Percentiles rank a stretch among this genome's conserved stretches.
phyloP scores from a whole-genome alignment of 2,113 vertebrate species.

The Varanus salvator region DNA sequence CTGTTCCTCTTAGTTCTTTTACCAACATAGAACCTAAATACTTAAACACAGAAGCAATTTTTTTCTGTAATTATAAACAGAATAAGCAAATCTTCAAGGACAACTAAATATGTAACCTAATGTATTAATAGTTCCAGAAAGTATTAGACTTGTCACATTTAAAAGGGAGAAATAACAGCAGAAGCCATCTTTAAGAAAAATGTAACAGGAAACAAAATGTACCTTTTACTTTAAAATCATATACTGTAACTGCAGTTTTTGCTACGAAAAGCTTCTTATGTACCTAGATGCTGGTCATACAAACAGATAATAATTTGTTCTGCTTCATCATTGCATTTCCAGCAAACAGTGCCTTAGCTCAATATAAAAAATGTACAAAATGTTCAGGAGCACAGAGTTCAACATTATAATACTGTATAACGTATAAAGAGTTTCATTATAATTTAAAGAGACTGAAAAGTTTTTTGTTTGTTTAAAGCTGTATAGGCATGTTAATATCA shows the following conservation, averaged over 20 bases:
- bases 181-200: constrained; percentile 57
- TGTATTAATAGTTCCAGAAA: constrained; percentile 22
- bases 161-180: constrained; percentile 45
- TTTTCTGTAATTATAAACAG: constrained; percentile 36
- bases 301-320: background rate
- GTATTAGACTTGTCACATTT: constrained; percentile 39
- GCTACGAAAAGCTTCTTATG: constrained; percentile 46
- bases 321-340: background rate
- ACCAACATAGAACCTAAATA: constrained; percentile 99
- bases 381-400: background rate
- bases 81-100: constrained; percentile 11
- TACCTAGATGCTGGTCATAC: background rate
- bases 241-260: constrained; percentile 46
- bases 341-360: background rate
- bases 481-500: background rate
- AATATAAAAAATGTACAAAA: background rate
- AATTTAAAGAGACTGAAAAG: background rate
- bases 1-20: constrained; percentile 97
- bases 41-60: constrained; percentile 76
- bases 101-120: constrained; percentile 6
- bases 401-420: background rate
- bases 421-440: background rate
- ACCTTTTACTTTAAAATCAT: constrained; percentile 41
- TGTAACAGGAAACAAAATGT: constrained; percentile 61
- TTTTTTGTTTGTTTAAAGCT: background rate